Evolutionary conservation across 2,797 vertebrate species (phyloP), one percentile per base, ranked within the genome.

Genomic region (Naso thynnoides): DNA sequence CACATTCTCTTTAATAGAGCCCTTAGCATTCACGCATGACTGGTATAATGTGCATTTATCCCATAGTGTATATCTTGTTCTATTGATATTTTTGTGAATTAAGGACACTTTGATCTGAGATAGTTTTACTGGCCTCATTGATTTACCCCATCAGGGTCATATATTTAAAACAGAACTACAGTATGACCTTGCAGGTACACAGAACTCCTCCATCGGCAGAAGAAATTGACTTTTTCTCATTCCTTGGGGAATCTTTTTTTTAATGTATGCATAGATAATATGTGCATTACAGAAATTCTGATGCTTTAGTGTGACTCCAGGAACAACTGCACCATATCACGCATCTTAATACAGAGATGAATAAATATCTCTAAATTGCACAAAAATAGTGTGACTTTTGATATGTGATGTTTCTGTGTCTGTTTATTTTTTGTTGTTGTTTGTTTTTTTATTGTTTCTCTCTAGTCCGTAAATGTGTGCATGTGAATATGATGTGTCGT

Each of bases 11-110:
- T 75, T 76, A 83, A 84, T 81, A 49, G 83, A 29, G 52, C 73
- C 41, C 56, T 69, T 69, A 66, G 60, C 39, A 79, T 80, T 76
- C 76, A 83, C 8, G 38, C 70, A 42, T 68, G 71, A 80, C 58
- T 29, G 72, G n/a, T 8, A 21, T 82, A 76, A 85, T 74, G 76
- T 81, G 74, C 76, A 73, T 86, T 86, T 73, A 76, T 79, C 45
- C 47, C 4, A 2, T 6, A 56, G 65, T 55, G 63, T 78, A 64
- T 78, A 70, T 48, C 33, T 70, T 62, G 14, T 66, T 73, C 42
- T 81, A 81, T 76, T 84, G 84, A 85, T 80, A 78, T 83, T 66
- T 86, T 73, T 84, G 57, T 76, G 48, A 85, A 75, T 88, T 78
- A 81, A 73, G 72, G 67, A 76, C 61, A 67, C 64, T 83, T 80